Evolutionary conservation across 2,888 invertebrate species (phyloP).

Genomic region (Erebia epiphron): DNA sequence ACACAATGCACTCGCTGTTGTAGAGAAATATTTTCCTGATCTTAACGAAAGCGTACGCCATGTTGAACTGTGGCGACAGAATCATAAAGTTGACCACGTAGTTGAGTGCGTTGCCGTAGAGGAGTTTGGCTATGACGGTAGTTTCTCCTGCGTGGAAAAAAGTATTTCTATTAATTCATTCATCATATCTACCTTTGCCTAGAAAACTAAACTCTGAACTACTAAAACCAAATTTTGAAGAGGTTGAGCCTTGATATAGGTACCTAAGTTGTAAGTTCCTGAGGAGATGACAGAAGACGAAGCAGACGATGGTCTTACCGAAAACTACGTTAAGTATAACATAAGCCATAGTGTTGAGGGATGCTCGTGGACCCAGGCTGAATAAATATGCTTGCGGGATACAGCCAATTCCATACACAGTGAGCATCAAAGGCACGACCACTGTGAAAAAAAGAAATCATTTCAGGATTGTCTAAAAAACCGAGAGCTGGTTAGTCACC

Average conservation of each 20-base stretch:
- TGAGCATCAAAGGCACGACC: conserved; percentile 58
- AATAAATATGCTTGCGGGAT: conserved; percentile 74
- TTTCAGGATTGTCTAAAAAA: too few species aligned
- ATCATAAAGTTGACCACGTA: conserved; percentile 57
- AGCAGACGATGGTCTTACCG: conserved; percentile 51
- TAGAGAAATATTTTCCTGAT: conserved; percentile 65
- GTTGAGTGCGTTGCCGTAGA: conserved; percentile 58
- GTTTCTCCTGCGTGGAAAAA: conserved; percentile 60
- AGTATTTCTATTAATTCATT: too few species aligned
- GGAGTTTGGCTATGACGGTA: conserved; percentile 61
- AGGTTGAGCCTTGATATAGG: too few species aligned
- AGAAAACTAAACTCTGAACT: too few species aligned
- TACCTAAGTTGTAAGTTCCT: too few species aligned
- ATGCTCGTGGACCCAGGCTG: conserved; percentile 60
- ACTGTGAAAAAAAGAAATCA: conserved; percentile 45
- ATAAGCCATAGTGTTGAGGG: conserved; percentile 66
- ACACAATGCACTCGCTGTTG: conserved; percentile 67
- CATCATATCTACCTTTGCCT: too few species aligned
- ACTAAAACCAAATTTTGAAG: too few species aligned
- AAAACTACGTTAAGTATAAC: conserved; percentile 66
- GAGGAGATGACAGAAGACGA: background rate
- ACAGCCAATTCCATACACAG: conserved; percentile 62
- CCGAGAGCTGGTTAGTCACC: too few species aligned
- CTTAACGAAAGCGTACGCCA: conserved; percentile 67
- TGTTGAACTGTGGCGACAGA: conserved; percentile 70